These are phyloP conservation scores for Falco berigora DNA, from an alignment of 2,797 vertebrate genomes.

Conservation along the genomic window DNA sequence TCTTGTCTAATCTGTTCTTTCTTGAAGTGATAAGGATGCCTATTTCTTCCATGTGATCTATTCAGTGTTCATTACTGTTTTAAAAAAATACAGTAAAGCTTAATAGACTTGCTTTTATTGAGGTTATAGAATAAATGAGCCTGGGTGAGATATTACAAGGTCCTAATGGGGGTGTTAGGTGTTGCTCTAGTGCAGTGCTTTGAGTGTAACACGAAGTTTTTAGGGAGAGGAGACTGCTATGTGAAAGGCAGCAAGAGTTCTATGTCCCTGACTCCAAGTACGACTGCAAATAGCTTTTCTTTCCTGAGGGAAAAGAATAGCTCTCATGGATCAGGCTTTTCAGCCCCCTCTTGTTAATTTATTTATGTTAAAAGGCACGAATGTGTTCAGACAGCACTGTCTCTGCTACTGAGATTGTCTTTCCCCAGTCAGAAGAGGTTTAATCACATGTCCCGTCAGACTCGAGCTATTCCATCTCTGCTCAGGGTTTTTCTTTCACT, in stretches of 20 bases:
- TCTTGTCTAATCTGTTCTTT: not conserved
- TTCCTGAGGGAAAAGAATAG: not conserved
- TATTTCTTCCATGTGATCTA: not conserved
- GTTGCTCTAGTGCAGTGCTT: not conserved
- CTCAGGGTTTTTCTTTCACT: not conserved
- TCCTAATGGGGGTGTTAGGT: fast-evolving
- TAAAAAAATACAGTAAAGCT: fast-evolving
- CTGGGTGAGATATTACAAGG: not conserved
- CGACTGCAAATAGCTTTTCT: not conserved
- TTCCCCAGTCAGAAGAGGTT: not conserved
- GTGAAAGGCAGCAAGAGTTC: not conserved
- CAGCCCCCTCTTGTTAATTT: not conserved
- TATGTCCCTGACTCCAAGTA: not conserved
- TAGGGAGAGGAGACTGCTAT: not conserved
- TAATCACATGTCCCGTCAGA: not conserved
- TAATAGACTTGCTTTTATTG: not conserved
- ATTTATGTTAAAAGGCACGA: not conserved
- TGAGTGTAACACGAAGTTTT: not conserved
- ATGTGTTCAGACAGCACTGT: not conserved
- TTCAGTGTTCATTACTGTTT: not conserved
- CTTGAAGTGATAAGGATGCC: not conserved
- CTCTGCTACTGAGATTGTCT: not conserved
- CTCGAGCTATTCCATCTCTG: not conserved
- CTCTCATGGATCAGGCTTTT: not conserved
- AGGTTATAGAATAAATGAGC: not conserved